Percentiles rank a stretch among this genome's conserved stretches.
phyloP scores from a whole-genome alignment of 2,888 invertebrate genomes.

The Allacma fusca region DNA sequence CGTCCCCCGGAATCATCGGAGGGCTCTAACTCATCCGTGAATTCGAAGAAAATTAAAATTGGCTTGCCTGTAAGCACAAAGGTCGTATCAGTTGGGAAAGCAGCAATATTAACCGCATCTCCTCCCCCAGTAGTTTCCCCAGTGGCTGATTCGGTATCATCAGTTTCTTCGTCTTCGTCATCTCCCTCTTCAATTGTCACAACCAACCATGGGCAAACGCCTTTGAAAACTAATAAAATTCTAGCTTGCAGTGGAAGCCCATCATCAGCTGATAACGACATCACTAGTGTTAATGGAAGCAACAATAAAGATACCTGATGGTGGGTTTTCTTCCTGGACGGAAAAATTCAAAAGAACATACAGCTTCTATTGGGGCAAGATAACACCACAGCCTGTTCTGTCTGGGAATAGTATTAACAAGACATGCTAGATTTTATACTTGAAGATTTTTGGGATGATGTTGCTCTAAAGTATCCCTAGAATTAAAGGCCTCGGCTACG shows the following conservation, averaged over 20 bases:
- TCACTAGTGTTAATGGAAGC: conserved; percentile 4
- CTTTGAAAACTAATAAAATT: not conserved
- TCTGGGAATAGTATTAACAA: conserved; percentile 21
- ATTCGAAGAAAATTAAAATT: conserved; percentile 25
- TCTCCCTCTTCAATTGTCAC: conserved; percentile 12
- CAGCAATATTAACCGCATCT: not conserved
- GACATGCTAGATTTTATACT: too few relatives aligned
- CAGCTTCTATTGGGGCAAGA: conserved; percentile 34
- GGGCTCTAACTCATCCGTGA: conserved; percentile 16
- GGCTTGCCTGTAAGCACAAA: conserved; percentile 10
- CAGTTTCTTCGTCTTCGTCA: not conserved
- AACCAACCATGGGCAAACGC: not conserved
- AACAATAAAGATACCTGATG: conserved; percentile 48
- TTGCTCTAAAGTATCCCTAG: too few relatives aligned
- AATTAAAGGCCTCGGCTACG: too few relatives aligned
- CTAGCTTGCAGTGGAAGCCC: not conserved
- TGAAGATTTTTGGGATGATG: too few relatives aligned
- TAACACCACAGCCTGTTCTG: conserved; percentile 21
- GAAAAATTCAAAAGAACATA: conserved; percentile 40
- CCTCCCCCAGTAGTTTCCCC: not conserved
- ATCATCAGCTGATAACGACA: not conserved
- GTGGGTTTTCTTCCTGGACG: conserved; percentile 46
- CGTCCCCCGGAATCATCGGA: conserved; percentile 81
- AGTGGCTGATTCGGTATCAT: not conserved
- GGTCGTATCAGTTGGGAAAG: not conserved